Evolutionary conservation across 2,797 vertebrate genomes (phyloP).

Genomic region (Chrosomus eos): DNA sequence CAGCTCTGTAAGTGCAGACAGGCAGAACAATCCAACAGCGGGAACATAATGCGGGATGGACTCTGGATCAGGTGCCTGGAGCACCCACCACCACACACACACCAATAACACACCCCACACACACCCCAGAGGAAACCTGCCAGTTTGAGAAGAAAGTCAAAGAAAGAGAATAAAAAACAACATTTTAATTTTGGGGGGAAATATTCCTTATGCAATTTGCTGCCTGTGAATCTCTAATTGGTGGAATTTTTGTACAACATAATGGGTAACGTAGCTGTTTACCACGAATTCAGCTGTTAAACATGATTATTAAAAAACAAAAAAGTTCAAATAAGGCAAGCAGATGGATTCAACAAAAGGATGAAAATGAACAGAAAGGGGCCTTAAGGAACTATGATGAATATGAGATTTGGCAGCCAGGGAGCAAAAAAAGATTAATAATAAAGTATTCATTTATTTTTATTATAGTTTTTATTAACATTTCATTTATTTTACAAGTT

Average conservation of each 20-base stretch:
- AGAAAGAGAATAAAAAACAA: background rate
- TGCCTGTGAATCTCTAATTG: background rate
- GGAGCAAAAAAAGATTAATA: background rate
- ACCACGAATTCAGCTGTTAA: background rate
- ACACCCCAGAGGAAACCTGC: constrained; percentile 88
- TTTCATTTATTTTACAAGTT: background rate
- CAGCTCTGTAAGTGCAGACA: constrained; percentile 91
- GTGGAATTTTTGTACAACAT: background rate
- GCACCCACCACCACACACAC: constrained; percentile 89
- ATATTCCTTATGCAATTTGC: background rate
- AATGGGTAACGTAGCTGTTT: background rate
- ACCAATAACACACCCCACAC: constrained; percentile 86
- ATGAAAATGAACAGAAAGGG: background rate
- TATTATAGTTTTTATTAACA: no score
- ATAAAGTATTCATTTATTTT: background rate
- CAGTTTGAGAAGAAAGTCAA: constrained; percentile 6
- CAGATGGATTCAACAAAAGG: background rate
- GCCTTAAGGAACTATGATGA: no score
- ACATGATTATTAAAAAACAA: background rate
- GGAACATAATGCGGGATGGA: constrained; percentile 85
- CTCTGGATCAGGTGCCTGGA: constrained; percentile 86
- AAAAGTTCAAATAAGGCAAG: background rate
- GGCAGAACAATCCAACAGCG: constrained; percentile 87
- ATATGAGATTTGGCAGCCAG: background rate
- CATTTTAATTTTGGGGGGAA: background rate